Evolutionary conservation across 92 coral and sea anemone species (phyloP).

Genomic region (Bergia sp.): DNA sequence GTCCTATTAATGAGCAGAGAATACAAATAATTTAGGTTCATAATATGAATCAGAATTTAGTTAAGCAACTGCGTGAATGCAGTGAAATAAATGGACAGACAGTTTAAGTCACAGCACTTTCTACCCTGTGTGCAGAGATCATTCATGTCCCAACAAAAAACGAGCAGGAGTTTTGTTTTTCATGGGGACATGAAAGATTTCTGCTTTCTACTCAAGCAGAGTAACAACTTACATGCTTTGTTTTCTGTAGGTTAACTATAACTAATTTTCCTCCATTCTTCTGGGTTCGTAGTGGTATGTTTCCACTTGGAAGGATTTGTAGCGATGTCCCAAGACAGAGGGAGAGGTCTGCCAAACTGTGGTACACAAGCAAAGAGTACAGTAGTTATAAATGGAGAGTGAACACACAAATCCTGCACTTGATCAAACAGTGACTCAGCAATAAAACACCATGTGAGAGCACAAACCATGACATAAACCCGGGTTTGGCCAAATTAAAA

Average conservation of each 20-base stretch:
- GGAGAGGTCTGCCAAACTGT: slow-evolving; percentile 90
- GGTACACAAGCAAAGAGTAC: not conserved
- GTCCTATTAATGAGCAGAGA: slow-evolving; percentile 64
- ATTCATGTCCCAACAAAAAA: no score
- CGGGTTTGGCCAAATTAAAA: no score
- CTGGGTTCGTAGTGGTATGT: slow-evolving; percentile 84
- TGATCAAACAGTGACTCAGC: not conserved
- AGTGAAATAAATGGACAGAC: no score
- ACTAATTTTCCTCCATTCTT: slow-evolving; percentile 95
- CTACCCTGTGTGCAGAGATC: no score
- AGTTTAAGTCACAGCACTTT: no score
- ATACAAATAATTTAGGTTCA: not conserved
- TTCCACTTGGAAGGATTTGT: slow-evolving; percentile 97
- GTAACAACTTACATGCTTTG: slow-evolving; percentile 82
- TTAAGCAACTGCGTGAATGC: not conserved
- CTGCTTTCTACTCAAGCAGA: no score
- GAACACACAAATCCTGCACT: not conserved
- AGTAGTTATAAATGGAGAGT: not conserved
- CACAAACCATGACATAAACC: no score
- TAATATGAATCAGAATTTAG: not conserved
- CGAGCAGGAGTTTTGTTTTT: no score
- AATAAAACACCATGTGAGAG: no score
- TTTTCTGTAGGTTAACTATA: slow-evolving; percentile 92
- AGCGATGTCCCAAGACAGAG: slow-evolving; percentile 94
- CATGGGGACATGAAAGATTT: no score